A percentile compares a stretch with the other conserved stretches of the same genome.
Evolutionary conservation across 2,888 invertebrate species (phyloP).

Genomic region (Leucoptera coffeella): DNA sequence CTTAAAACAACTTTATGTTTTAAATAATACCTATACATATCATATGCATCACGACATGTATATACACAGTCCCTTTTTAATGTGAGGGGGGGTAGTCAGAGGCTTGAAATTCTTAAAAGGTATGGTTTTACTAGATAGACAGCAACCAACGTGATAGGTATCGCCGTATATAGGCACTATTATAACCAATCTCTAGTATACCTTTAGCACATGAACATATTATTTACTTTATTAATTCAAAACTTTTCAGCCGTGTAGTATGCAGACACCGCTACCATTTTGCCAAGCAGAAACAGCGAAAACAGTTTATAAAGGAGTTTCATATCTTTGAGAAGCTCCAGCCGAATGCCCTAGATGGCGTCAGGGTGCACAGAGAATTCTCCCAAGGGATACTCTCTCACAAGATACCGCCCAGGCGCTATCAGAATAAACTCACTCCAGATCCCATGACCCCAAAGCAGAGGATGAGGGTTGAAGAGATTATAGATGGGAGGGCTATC

Average conservation of each 20-base stretch:
- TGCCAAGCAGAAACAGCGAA: slow-evolving; percentile 41
- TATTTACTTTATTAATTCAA: slow-evolving; percentile 2
- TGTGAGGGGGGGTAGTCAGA: too few relatives aligned
- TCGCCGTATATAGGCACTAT: too few relatives aligned
- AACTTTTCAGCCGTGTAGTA: slow-evolving; percentile 50
- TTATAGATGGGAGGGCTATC: slow-evolving; percentile 32
- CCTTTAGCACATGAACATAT: too few relatives aligned
- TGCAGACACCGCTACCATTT: slow-evolving; percentile 57
- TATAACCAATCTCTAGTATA: too few relatives aligned
- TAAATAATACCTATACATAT: too few relatives aligned
- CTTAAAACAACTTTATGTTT: too few relatives aligned
- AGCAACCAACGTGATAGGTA: too few relatives aligned
- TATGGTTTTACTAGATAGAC: too few relatives aligned
- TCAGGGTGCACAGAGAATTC: slow-evolving; percentile 59
- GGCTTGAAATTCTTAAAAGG: too few relatives aligned
- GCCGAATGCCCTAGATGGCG: slow-evolving; percentile 56
- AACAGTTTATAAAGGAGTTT: slow-evolving; percentile 57
- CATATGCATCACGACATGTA: too few relatives aligned
- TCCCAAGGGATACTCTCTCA: slow-evolving; percentile 50
- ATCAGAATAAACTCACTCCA: slow-evolving; percentile 32
- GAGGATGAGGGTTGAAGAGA: slow-evolving; percentile 38
- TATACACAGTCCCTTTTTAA: too few relatives aligned
- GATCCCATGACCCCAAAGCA: slow-evolving; percentile 28
- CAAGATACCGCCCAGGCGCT: slow-evolving; percentile 32
- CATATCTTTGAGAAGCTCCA: slow-evolving; percentile 56